phyloP scores from a whole-genome alignment of 2,113 vertebrate species.

The Myanophis thanlyinensis region DNA sequence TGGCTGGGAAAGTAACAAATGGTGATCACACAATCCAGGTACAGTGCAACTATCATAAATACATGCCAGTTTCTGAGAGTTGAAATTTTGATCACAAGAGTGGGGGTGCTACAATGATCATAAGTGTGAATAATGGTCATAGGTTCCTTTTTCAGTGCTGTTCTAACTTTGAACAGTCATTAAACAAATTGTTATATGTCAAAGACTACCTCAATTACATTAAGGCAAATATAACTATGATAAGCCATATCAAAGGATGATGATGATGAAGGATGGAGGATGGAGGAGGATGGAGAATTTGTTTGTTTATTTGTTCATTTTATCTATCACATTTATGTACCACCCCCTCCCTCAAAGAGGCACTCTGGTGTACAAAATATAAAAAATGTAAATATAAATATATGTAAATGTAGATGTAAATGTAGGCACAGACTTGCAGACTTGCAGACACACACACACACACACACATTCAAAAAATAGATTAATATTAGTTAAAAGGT shows the following conservation, averaged over 20 bases:
- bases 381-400: too few relatives aligned
- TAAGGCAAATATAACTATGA: not conserved
- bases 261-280: not conserved
- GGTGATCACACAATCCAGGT: too few relatives aligned
- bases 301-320: not conserved
- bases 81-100: not conserved
- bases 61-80: not conserved
- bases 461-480: too few relatives aligned
- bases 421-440: too few relatives aligned
- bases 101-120: not conserved
- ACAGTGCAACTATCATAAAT: not conserved
- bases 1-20: not conserved
- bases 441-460: too few relatives aligned
- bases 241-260: not conserved
- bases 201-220: not conserved
- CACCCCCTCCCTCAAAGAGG: too few relatives aligned
- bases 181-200: not conserved
- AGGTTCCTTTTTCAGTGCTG: not conserved
- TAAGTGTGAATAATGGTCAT: not conserved
- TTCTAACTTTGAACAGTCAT: too few relatives aligned
- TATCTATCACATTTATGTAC: not conserved
- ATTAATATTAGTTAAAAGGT: not conserved
- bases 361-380: too few relatives aligned
- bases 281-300: not conserved
- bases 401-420: too few relatives aligned